These are phyloP conservation scores for Chrysochloris asiatica DNA, from an alignment of 2,113 vertebrate genomes.

Conservation along the genomic window DNA sequence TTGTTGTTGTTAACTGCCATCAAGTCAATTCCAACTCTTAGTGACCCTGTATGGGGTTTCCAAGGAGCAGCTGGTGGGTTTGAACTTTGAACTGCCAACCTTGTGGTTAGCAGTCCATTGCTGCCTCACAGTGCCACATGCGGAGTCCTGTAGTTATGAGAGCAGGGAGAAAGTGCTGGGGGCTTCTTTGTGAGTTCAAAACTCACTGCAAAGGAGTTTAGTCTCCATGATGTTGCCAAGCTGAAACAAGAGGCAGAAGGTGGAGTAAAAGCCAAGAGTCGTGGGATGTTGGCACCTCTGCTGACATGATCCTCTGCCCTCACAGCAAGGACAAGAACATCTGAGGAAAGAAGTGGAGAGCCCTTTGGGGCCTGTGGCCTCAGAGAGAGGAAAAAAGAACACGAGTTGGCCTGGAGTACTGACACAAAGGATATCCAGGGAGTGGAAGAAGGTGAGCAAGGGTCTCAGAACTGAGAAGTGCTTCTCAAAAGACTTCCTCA, in stretches of 20 bases:
- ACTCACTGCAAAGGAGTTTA: neutral
- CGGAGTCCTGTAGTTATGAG: no score
- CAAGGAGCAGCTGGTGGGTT: no score
- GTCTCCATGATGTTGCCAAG: neutral
- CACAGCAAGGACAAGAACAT: neutral
- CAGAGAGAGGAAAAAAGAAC: neutral
- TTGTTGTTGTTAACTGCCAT: no score
- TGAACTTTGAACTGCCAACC: no score
- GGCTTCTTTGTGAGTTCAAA: neutral
- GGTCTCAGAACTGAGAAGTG: neutral
- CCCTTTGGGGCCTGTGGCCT: neutral
- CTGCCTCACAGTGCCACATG: no score
- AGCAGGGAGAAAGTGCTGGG: neutral
- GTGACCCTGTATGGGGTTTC: no score
- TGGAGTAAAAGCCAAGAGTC: accelerated
- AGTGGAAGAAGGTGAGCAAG: neutral
- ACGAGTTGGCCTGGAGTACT: neutral
- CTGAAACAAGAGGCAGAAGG: neutral
- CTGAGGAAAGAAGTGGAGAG: neutral
- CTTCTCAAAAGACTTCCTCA: neutral
- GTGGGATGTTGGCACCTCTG: accelerated
- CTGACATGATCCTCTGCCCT: accelerated
- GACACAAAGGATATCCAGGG: neutral
- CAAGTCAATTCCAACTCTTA: no score
- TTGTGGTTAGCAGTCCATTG: no score